Conservation (phyloP, 2,797 vertebrate genomes). For the Melanotaenia maccullochi region DNA sequence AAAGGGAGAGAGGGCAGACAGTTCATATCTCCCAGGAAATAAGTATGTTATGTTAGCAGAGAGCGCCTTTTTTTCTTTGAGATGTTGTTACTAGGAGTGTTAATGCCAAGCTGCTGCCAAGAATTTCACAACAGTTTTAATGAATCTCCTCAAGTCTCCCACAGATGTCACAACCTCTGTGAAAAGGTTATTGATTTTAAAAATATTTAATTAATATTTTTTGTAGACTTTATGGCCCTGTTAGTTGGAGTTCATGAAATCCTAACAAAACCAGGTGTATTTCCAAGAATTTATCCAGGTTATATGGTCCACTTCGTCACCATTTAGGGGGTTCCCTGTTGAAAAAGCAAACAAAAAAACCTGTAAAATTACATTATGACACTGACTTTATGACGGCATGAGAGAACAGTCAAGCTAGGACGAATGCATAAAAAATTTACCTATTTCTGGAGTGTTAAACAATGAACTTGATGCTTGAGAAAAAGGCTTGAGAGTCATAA, state of each 20-base stretch:
- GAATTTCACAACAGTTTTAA: conserved; percentile 30
- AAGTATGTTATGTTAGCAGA: conserved; percentile 13
- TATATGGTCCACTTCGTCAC: conserved; percentile 19
- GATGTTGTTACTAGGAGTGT: conserved; percentile 24
- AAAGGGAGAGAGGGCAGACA: neutral
- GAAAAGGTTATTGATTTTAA: conserved; percentile 52
- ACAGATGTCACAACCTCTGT: conserved; percentile 36
- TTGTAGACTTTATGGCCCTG: conserved; percentile 20
- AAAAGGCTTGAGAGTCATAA: neutral
- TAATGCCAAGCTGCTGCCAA: conserved; percentile 38
- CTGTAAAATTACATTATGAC: too few relatives aligned
- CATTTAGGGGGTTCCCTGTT: neutral
- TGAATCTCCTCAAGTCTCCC: conserved; percentile 35
- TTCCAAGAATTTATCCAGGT: conserved; percentile 18
- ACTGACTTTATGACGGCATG: too few relatives aligned
- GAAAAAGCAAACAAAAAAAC: too few relatives aligned
- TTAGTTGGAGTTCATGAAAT: conserved; percentile 17
- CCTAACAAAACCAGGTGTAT: conserved; percentile 25
- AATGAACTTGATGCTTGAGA: too few relatives aligned
- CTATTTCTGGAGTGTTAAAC: too few relatives aligned
- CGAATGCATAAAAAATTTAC: too few relatives aligned
- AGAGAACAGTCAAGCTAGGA: too few relatives aligned
- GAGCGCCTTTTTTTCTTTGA: conserved; percentile 27
- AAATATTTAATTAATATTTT: conserved; percentile 50
- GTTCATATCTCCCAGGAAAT: conserved; percentile 20